Percentiles rank a stretch among this genome's conserved stretches.
Conservation (phyloP, 2,797 vertebrate genomes). For the Cynopterus sphinx region DNA sequence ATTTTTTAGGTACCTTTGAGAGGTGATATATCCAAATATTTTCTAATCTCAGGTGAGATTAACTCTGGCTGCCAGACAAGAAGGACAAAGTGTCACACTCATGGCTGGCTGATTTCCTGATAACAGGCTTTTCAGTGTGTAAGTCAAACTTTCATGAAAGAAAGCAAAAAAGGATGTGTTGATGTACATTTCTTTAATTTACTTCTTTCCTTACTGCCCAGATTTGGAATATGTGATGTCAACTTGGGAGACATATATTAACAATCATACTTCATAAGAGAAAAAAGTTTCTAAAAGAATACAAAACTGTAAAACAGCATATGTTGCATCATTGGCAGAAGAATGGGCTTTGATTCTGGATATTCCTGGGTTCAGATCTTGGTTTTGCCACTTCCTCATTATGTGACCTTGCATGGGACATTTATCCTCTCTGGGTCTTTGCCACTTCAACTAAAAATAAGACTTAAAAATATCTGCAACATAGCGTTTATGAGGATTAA, state of each 20-base stretch:
- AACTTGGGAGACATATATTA: not conserved
- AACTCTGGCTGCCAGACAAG: not conserved
- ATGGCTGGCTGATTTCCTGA: not conserved
- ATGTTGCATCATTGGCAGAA: not conserved
- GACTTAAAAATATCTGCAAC: not conserved
- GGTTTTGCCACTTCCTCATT: not conserved
- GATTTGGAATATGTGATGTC: not conserved
- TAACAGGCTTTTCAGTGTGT: not conserved
- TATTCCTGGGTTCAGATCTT: not conserved
- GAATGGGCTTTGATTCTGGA: not conserved
- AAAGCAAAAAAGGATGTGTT: not conserved
- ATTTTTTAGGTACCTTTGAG: slow-evolving; percentile 45
- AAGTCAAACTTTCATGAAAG: not conserved
- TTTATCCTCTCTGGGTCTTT: not conserved
- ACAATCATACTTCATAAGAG: not conserved
- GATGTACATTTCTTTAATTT: not conserved
- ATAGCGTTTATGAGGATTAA: not conserved
- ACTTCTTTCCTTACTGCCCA: not conserved
- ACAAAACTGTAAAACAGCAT: not conserved
- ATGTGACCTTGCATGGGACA: not conserved
- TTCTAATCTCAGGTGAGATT: slow-evolving; percentile 46
- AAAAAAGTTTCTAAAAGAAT: slow-evolving; percentile 32
- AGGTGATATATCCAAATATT: slow-evolving; percentile 32
- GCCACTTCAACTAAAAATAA: not conserved
- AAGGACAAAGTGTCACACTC: not conserved